Base-by-base conservation (phyloP, 1,140 invertebrate genomes). In the Pinna nobilis region DNA sequence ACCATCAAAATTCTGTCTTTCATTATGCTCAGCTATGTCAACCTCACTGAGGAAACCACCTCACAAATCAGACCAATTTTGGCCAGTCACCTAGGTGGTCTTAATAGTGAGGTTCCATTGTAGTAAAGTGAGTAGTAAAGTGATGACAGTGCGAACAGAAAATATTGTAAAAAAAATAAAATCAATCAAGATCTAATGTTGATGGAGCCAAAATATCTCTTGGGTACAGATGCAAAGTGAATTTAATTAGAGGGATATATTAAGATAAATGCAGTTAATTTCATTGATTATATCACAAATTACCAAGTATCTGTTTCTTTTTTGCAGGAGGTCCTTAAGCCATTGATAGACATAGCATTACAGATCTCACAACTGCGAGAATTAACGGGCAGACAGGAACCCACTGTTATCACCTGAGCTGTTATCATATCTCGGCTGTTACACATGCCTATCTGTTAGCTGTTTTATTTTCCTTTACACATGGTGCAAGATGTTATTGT, bases 321-420 rank as follows among this genome's bases (percentile, higher is more conserved):
- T 65, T 83, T 81, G 25, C 76, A 86, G 91, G 90, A 89, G 50
- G 93, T 96, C 85, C 90, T 99, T 63, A 94, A 94, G 82, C 97
- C 97, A 1, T 90, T 99, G 32, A 93, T 99, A 39, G 91, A 96
- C 67, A 94, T 99, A 76, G 97, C 96, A 7, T 89, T 99, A 47
- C 89, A 95, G 81, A 91, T 99, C 37, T 95, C 96, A 2, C 92
- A 96, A 87, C 90, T 99, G 39, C 90, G 92, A 79, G 92, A 95
- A 81, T 94, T 94, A 85, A 99, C 97, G 5, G 96, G 96, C 30
- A 92, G 98, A 57, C 91, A 94, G 70, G 91, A 93, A 71, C 98
- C 98, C 76, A 99, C 97, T 69, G 98, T 99, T 33, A 99, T 99
- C 82, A 99, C 98, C n/a, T n/a, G n/a, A n/a, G n/a, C n/a, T n/a